Evolutionary conservation across 2,797 vertebrate species (phyloP).

Genomic region (Phrynocephalus forsythii): DNA sequence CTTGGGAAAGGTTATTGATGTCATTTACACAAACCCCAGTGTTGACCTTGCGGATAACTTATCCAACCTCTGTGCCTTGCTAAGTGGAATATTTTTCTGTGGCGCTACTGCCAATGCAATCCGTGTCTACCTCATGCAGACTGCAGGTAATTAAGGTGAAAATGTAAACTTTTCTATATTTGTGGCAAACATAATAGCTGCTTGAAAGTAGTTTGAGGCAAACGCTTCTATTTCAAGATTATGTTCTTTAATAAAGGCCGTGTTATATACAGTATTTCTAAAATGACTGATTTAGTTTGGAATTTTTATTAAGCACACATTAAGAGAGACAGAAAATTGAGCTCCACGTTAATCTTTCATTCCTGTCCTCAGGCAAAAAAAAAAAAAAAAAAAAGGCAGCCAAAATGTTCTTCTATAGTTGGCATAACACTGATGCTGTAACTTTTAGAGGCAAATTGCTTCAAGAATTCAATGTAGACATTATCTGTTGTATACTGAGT

Average conservation of each 20-base stretch:
- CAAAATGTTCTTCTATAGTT: too few relatives aligned
- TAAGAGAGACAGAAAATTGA: not conserved
- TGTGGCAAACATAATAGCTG: not conserved
- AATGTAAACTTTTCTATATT: not conserved
- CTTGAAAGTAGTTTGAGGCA: not conserved
- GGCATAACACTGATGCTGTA: too few relatives aligned
- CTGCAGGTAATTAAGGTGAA: slow-evolving; percentile 83
- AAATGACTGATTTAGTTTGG: not conserved
- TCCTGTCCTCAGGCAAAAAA: not conserved
- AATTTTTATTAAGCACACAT: not conserved
- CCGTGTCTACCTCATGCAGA: slow-evolving; percentile 96
- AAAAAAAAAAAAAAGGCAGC: too few relatives aligned
- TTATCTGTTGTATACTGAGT: too few relatives aligned
- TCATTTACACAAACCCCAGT: slow-evolving; percentile 85
- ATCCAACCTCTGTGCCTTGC: slow-evolving; percentile 85
- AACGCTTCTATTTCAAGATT: not conserved
- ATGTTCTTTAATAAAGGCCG: not conserved
- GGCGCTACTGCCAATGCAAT: slow-evolving; percentile 91
- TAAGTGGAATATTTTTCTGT: slow-evolving; percentile 90
- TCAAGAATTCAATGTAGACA: too few relatives aligned
- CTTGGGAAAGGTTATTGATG: slow-evolving; percentile 93
- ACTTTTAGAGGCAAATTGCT: too few relatives aligned
- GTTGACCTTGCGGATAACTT: slow-evolving; percentile 83
- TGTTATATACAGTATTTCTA: not conserved
- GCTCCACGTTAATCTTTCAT: not conserved